A percentile compares a stretch with the other conserved stretches of the same genome.
phyloP scores from a whole-genome alignment of 2,888 invertebrate genomes.

The Coronaproctus castanopsis region DNA sequence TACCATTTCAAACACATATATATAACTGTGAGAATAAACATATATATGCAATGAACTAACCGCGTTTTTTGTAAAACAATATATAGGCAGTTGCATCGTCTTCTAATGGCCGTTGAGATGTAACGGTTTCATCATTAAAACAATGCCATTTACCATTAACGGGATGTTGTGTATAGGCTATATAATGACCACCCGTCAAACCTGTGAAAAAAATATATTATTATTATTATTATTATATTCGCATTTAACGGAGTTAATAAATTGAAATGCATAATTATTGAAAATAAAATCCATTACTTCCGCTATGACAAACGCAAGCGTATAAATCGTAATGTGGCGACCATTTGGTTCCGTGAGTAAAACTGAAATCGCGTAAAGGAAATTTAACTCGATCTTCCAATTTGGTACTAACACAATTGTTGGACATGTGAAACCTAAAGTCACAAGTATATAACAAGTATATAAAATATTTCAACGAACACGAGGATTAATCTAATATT shows the following conservation, averaged over 20 bases:
- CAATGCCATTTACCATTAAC: conserved; percentile 35
- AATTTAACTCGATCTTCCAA: conserved; percentile 39
- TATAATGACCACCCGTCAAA: conserved; percentile 39
- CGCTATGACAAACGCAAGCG: conserved; percentile 41
- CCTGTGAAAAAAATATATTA: conserved; percentile 28
- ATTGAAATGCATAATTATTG: too few species aligned
- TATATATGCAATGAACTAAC: conserved; percentile 19
- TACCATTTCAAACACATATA: neutral
- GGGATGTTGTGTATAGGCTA: conserved; percentile 37
- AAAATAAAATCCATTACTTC: conserved; percentile 28
- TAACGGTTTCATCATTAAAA: conserved; percentile 37
- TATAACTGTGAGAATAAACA: neutral
- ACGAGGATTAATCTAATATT: too few species aligned
- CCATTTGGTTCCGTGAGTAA: conserved; percentile 17
- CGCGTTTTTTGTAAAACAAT: conserved; percentile 39
- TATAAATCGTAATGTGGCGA: conserved; percentile 38
- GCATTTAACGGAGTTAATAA: too few species aligned
- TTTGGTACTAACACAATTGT: conserved; percentile 39
- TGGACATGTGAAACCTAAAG: conserved; percentile 30
- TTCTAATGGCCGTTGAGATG: conserved; percentile 33
- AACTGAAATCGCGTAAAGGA: conserved; percentile 28
- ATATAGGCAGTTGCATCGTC: conserved; percentile 40
- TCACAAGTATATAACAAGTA: neutral
- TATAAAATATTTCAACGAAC: too few species aligned
- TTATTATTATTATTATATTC: too few species aligned